These are phyloP conservation scores for Periparus ater DNA, from an alignment of 2,797 vertebrate species.

Conservation along the genomic window DNA sequence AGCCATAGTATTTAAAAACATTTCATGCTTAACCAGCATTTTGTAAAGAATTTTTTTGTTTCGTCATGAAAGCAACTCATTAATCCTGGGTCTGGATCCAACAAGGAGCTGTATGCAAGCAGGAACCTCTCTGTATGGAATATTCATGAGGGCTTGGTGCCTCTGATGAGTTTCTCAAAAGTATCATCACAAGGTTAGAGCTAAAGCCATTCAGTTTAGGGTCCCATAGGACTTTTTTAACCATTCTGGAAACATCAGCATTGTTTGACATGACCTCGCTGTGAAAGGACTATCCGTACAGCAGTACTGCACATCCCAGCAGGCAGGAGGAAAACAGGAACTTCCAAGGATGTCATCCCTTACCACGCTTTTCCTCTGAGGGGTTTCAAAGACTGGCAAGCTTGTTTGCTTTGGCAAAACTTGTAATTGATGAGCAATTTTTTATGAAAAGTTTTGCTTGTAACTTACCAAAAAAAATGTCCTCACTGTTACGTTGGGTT, in stretches of 20 bases:
- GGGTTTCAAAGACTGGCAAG: neutral
- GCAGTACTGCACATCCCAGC: neutral
- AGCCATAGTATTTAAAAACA: neutral
- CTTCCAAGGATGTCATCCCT: neutral
- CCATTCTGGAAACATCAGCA: neutral
- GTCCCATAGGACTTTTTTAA: neutral
- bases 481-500: accelerated
- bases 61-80: neutral
- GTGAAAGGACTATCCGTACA: neutral
- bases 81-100: neutral
- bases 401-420: neutral
- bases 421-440: neutral
- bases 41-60: neutral
- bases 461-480: neutral
- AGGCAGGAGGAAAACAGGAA: neutral
- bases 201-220: neutral
- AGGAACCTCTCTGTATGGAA: neutral
- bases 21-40: neutral
- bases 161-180: neutral
- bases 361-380: neutral
- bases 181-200: neutral
- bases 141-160: neutral
- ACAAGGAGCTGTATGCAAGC: neutral
- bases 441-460: neutral
- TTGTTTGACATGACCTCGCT: neutral